Base-by-base conservation (phyloP, 2,888 invertebrate genomes). In the Drosophila meridiana region DNA sequence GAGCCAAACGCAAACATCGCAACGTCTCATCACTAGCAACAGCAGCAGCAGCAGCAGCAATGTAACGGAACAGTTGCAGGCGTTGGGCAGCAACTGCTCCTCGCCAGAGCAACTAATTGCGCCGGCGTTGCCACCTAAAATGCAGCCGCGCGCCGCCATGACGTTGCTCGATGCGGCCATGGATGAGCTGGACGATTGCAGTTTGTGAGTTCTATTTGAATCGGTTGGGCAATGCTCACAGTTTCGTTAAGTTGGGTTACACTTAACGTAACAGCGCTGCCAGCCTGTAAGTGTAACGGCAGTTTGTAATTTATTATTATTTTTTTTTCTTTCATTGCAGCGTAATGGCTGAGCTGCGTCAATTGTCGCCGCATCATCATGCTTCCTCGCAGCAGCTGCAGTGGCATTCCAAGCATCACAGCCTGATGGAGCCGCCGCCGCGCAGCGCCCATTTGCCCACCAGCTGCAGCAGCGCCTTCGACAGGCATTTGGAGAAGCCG, bases 141-240 rank as follows among this genome's bases (percentile, higher is more conserved):
- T 71, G n/a, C 73, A 77, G 20, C 60, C 61, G 9, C 78, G 78
- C 8, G 43, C 40, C 3, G 34, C 45, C 32, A 43, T 64, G 7
- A 50, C 96, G 42, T 96, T 96, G 69, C 96, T 96, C 90, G 96
- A 96, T 93, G 96, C 96, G 91, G 95, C 96, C 50, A 38, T 61
- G 38, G 94, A 94, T 76, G 94, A 94, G 82, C 91, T 93, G 71
- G 94, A 94, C 79, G 93, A 94, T 83, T 89, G 93, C 63, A 93
- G 92, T 64, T 92, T 93, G 82, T 94, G 92, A 43, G 83, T 20
- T 20, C 20, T 20, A 20, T 20, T 20, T 20, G 20, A 20, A 20
- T 20, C 20, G 20, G 20, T 26, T 9, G 40, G 58, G 45, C 58
- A 58, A 26, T 45, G 57, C 30, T 13, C 11, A 6, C 0, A 6